Base-by-base conservation (phyloP, 2,113 vertebrate genomes). In the Nesoenas mayeri region DNA sequence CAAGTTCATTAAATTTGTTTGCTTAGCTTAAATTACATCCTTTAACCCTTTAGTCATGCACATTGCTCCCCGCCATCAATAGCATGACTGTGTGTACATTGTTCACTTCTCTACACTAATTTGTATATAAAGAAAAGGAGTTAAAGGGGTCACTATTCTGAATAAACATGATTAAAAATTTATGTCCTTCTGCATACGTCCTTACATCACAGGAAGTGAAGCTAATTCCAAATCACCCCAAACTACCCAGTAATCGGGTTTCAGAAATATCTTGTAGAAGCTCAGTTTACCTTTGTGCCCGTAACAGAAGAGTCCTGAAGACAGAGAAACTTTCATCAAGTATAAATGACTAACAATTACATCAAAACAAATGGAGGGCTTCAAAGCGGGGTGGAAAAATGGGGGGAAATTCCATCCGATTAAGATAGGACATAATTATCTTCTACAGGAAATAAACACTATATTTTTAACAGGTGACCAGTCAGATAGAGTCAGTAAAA, bases 261-360 rank as follows among this genome's bases (percentile, higher is more conserved):
- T 96, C 93, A 96, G 94, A 97, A 96, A 95, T 98, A 95, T 95
- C 64, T 88, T 53, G 24, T 29, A 29, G 13, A 92, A 97, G 98
- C 98, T 99, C 98, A 79, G 62, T 98, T 99, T 99, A 96, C 98
- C 97, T 71, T 85, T 97, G 96, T 97, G 96, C 90, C 73, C 88
- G 99, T 98, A 99, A 99, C 85, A 95, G 89, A 97, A 98, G 93
- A 92, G 96, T 95, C 48, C 78, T 78, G 98, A 97, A 97, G 98
- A 98, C 90, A 97, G 96, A 69, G n/a, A 10, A 28, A 96, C 98
- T 99, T 98, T 99, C 99, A 99, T 98, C 99, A 15, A 91, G 91
- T 85, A 93, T 98, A 98, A 97, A 99, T 98, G 96, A 98, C 96
- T 82, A 91, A 94, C 98, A 97, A 98, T 99, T 98, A 98, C 97